Conservation (phyloP, 2,888 invertebrate species). For the Meiosimyza platycephala region DNA sequence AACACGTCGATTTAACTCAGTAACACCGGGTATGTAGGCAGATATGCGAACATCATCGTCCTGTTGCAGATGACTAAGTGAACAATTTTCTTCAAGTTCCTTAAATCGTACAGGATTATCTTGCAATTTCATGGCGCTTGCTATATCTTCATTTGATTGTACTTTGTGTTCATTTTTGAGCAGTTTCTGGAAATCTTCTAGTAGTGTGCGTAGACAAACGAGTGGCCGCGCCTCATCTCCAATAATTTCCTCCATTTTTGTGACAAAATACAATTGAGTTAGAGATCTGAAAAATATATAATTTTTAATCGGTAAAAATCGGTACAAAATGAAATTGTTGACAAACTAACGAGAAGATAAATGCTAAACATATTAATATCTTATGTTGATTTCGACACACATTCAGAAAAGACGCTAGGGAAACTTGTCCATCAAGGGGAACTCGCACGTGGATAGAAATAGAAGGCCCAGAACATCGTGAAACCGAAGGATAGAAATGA, state of each 20-base stretch:
- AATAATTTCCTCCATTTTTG: constrained; percentile 57
- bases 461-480: too few relatives aligned
- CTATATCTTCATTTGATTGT: constrained; percentile 41
- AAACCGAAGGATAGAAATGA: too few relatives aligned
- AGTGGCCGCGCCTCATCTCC: constrained; percentile 47
- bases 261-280: neutral
- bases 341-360: neutral
- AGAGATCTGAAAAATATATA: neutral
- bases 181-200: constrained; percentile 48
- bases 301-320: neutral
- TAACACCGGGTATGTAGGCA: constrained; percentile 47
- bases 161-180: constrained; percentile 45
- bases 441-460: too few relatives aligned
- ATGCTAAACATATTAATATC: too few relatives aligned
- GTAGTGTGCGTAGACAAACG: constrained; percentile 51
- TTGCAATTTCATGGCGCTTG: constrained; percentile 44
- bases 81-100: constrained; percentile 45
- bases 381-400: neutral
- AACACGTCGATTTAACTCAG: constrained; percentile 42
- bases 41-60: constrained; percentile 48
- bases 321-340: neutral
- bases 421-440: too few relatives aligned
- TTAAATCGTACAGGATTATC: constrained; percentile 42
- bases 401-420: neutral
- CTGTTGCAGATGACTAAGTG: constrained; percentile 47